Conservation (phyloP, 2,888 invertebrate genomes). For the Brenthis ino region DNA sequence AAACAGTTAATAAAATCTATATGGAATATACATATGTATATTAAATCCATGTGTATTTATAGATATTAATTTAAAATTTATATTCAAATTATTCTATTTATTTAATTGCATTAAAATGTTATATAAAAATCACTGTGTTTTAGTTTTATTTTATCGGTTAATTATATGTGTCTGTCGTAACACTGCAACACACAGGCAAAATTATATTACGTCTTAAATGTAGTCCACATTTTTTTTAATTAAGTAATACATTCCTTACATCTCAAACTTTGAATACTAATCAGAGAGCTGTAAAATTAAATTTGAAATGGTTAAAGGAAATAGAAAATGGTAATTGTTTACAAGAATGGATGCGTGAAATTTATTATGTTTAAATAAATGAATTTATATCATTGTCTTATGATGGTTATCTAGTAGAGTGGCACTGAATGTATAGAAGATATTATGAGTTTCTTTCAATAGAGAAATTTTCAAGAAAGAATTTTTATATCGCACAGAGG, state of each 20-base stretch:
- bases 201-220: not conserved
- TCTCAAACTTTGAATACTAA: conserved; percentile 1
- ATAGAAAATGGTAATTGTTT: not conserved
- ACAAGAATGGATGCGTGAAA: not conserved
- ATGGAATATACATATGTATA: not conserved
- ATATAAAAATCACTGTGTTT: not conserved
- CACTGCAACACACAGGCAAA: not conserved
- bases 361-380: no score
- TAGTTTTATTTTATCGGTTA: not conserved
- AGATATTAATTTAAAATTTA: no score
- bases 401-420: no score
- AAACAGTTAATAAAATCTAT: not conserved
- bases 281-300: not conserved
- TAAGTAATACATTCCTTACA: not conserved
- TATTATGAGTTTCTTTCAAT: no score
- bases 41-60: no score
- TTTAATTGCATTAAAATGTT: not conserved
- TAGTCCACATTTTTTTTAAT: not conserved
- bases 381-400: not conserved
- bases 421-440: no score
- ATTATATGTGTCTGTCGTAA: not conserved
- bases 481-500: no score
- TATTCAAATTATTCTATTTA: no score
- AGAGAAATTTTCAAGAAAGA: no score
- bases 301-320: conserved; percentile 1